Percentiles rank a stretch among this genome's conserved stretches.
These are phyloP conservation scores for Drosophila emarginata DNA, from an alignment of 2,888 invertebrate species.

Conservation along the genomic window DNA sequence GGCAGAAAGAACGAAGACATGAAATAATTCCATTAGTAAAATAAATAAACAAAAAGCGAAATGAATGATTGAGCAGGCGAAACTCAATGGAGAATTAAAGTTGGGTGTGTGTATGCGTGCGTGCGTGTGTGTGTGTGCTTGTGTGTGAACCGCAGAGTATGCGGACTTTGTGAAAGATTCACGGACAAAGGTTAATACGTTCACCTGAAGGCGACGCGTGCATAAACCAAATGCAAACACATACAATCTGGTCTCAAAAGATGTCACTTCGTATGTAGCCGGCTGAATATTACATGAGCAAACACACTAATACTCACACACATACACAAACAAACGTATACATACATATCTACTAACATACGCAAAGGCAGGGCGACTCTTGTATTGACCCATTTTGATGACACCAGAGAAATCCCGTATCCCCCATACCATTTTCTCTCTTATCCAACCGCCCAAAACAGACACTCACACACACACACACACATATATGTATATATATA, in stretches of 20 bases:
- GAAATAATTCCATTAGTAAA: constrained; percentile 80
- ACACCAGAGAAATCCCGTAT: constrained; percentile 47
- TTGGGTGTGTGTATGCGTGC: constrained; percentile 6
- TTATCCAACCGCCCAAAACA: background rate
- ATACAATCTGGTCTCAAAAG: constrained; percentile 47
- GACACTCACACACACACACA: constrained; percentile 8
- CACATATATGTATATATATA: background rate
- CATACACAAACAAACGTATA: constrained; percentile 23
- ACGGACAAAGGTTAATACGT: constrained; percentile 50
- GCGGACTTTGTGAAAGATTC: constrained; percentile 6
- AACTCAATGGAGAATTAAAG: constrained; percentile 36
- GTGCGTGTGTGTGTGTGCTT: background rate
- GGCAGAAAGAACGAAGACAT: constrained; percentile 22
- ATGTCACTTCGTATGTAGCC: constrained; percentile 57
- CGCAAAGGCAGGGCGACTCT: background rate
- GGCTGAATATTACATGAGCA: constrained; percentile 68
- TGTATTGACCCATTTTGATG: constrained; percentile 66
- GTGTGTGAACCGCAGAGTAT: constrained; percentile 21
- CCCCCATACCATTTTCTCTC: constrained; percentile 8
- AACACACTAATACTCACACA: constrained; percentile 20
- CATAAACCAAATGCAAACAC: constrained; percentile 61
- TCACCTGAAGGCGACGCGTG: constrained; percentile 39
- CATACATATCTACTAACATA: background rate
- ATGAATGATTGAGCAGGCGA: constrained; percentile 68
- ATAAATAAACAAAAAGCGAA: constrained; percentile 77